Conservation (phyloP, 2,113 vertebrate genomes). For the Thunnus maccoyii region DNA sequence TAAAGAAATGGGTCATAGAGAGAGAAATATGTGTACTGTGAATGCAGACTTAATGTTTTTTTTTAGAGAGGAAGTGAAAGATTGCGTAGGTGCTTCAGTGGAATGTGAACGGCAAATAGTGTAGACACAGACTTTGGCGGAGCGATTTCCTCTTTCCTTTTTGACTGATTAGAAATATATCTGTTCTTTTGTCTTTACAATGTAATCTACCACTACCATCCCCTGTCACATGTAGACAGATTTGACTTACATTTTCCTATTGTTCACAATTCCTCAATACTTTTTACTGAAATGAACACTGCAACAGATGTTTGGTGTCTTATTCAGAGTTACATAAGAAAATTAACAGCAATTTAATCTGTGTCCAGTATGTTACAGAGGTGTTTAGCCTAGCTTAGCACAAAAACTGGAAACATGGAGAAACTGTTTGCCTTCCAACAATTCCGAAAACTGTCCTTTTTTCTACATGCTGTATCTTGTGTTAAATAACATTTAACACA, state of each 20-base stretch:
- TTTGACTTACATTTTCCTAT: too few species aligned
- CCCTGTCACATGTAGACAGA: too few species aligned
- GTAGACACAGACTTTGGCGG: neutral
- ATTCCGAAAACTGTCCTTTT: too few species aligned
- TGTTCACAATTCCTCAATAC: too few species aligned
- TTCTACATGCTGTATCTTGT: neutral
- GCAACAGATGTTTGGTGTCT: neutral
- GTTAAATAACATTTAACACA: neutral
- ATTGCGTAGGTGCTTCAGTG: neutral
- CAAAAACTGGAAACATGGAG: too few species aligned
- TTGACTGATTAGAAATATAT: neutral
- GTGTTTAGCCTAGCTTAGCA: neutral
- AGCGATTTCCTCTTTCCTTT: neutral
- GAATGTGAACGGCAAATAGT: neutral
- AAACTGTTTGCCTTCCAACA: too few species aligned
- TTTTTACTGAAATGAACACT: neutral
- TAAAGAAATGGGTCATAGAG: neutral
- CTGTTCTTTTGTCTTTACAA: neutral
- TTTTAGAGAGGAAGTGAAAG: neutral
- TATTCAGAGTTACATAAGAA: too few species aligned
- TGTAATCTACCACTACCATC: neutral
- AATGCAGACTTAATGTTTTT: neutral
- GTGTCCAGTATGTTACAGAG: neutral
- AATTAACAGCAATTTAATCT: neutral
- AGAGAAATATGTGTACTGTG: slow-evolving; percentile 27